Conservation (phyloP, 2,888 invertebrate species). For the Pammene aurita region DNA sequence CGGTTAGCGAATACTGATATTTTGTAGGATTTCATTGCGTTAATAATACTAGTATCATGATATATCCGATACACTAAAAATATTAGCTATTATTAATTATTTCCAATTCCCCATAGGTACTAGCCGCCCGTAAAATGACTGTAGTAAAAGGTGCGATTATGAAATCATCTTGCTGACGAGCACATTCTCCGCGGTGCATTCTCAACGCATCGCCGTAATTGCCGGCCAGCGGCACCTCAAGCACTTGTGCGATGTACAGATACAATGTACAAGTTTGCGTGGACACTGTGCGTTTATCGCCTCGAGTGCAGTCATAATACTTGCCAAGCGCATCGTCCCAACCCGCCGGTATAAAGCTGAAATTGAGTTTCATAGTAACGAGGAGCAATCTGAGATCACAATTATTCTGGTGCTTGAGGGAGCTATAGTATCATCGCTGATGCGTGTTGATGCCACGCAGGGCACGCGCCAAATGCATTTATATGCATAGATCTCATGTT, state of each 20-base stretch:
- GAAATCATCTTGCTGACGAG: slow-evolving; percentile 12
- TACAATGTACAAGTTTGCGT: neutral
- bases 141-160: too few species aligned
- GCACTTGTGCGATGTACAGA: slow-evolving; percentile 5
- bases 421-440: neutral
- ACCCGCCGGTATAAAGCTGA: neutral
- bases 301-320: neutral
- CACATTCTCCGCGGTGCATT: slow-evolving; percentile 24
- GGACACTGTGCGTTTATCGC: neutral
- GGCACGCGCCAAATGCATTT: slow-evolving; percentile 14
- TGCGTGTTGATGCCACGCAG: neutral
- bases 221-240: slow-evolving; percentile 1
- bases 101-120: too few species aligned
- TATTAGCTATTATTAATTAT: too few species aligned
- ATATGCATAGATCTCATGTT: neutral
- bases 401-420: neutral
- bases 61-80: too few species aligned
- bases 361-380: neutral
- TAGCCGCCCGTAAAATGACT: too few species aligned
- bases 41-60: too few species aligned
- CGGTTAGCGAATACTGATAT: too few species aligned
- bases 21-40: too few species aligned
- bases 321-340: neutral
- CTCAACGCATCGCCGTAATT: slow-evolving; percentile 10
- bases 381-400: neutral